phyloP scores from a whole-genome alignment of 2,888 invertebrate genomes.

The Sarcophaga caerulescens region DNA sequence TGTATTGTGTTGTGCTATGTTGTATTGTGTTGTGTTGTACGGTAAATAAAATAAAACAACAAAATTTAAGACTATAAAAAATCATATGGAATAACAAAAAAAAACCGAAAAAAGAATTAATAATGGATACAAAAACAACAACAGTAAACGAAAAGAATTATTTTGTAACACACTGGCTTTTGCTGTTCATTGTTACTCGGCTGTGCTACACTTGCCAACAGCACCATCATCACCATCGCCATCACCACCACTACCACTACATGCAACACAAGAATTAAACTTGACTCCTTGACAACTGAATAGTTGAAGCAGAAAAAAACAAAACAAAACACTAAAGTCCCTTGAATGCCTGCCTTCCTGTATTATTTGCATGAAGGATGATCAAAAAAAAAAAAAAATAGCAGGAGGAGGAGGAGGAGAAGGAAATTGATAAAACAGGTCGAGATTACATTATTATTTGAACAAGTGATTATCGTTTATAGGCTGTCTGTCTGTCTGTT shows the following conservation, averaged over 20 bases:
- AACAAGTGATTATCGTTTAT: constrained; percentile 10
- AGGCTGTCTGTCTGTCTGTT: neutral
- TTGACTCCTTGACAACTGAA: constrained; percentile 39
- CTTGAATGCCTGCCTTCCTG: neutral
- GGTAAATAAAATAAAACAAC: neutral
- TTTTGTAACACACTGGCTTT: neutral
- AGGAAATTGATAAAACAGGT: neutral
- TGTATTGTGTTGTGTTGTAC: neutral
- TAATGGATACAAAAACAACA: constrained; percentile 1
- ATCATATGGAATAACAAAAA: neutral
- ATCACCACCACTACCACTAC: no score
- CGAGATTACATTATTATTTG: constrained; percentile 3
- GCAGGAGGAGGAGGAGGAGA: neutral
- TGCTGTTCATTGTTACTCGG: neutral
- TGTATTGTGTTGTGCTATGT: no score
- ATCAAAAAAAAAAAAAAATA: neutral
- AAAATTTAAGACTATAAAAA: neutral
- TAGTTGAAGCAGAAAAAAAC: neutral
- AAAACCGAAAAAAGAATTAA: neutral
- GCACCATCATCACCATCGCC: neutral
- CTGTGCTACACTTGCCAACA: neutral
- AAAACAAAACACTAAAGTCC: neutral
- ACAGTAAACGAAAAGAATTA: neutral
- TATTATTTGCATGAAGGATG: constrained; percentile 14
- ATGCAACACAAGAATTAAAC: neutral